phyloP scores from a whole-genome alignment of 2,113 vertebrate species.

The rabbit (Oryctolagus cuniculus) region DNA sequence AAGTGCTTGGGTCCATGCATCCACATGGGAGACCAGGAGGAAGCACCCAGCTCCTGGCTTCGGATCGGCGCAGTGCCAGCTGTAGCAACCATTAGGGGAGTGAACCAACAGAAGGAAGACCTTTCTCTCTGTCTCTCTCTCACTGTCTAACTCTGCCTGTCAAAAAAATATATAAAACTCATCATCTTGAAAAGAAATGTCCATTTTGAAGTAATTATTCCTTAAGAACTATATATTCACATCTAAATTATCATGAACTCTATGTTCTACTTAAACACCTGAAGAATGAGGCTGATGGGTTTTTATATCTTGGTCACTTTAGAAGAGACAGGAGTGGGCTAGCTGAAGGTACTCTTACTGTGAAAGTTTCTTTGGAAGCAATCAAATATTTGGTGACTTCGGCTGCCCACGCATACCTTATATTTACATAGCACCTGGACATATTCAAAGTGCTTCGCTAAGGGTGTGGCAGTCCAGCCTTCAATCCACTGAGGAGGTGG shows the following conservation, averaged over 20 bases:
- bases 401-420: background rate
- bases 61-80: no score
- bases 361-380: background rate
- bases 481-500: background rate
- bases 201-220: constrained; percentile 39
- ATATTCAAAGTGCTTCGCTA: background rate
- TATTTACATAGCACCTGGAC: background rate
- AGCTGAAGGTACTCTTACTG: background rate
- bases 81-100: no score
- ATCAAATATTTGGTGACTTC: background rate
- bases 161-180: no score
- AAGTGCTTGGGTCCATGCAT: no score
- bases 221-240: background rate
- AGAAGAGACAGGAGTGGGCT: background rate
- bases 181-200: constrained; percentile 28
- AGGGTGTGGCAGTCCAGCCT: background rate
- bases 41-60: no score
- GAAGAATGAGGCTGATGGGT: background rate
- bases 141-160: no score
- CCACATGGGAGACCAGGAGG: no score
- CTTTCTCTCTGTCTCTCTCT: no score
- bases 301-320: background rate
- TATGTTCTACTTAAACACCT: constrained; percentile 23
- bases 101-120: no score
- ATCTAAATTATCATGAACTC: constrained; percentile 12